Evolutionary conservation across 1,140 invertebrate species (phyloP).

Genomic region (Micrasema longulum): DNA sequence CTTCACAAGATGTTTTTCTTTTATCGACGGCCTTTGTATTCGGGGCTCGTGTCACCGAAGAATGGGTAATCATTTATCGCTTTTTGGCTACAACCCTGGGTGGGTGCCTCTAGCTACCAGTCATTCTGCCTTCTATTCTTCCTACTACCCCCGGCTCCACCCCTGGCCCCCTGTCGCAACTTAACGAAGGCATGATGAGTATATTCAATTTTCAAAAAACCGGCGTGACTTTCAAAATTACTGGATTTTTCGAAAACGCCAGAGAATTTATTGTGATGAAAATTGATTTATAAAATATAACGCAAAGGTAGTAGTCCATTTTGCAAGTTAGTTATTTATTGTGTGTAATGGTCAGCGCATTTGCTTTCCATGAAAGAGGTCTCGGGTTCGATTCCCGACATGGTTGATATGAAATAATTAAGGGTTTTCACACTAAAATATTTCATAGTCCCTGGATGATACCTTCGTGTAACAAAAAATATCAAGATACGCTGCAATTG

Average conservation of each 20-base stretch:
- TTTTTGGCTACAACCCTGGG: conserved; percentile 43
- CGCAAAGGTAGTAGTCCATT: no score
- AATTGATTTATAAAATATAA: no score
- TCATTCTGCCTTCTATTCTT: no score
- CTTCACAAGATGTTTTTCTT: conserved; percentile 48
- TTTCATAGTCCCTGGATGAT: no score
- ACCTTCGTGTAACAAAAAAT: no score
- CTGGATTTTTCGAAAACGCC: not conserved
- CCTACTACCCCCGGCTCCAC: not conserved
- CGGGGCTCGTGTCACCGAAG: conserved; percentile 36
- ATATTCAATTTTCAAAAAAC: conserved; percentile 13
- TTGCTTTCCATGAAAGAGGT: no score
- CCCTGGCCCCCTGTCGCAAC: not conserved
- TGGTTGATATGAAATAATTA: no score
- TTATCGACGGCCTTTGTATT: conserved; percentile 46
- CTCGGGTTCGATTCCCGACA: no score
- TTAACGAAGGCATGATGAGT: conserved; percentile 3
- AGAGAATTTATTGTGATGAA: not conserved
- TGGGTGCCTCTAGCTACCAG: not conserved
- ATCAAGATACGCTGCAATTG: no score
- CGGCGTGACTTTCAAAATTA: not conserved
- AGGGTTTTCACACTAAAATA: no score
- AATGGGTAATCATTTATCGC: conserved; percentile 53
- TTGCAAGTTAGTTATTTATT: no score
- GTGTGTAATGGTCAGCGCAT: no score